phyloP scores from a whole-genome alignment of 2,797 vertebrate species.

The Pseudochirops cupreus region DNA sequence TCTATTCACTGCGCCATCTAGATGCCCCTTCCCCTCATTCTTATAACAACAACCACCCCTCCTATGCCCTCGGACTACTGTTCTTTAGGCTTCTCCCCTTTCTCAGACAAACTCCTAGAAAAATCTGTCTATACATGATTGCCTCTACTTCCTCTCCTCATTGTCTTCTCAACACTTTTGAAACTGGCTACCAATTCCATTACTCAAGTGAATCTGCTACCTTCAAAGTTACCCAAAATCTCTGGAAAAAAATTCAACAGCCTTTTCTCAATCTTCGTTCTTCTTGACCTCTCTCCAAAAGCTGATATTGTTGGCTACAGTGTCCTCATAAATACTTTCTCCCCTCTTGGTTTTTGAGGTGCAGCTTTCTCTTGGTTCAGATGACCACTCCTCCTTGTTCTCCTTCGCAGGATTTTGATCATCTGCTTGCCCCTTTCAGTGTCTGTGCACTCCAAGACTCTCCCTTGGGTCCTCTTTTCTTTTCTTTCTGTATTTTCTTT shows the following conservation, averaged over 20 bases:
- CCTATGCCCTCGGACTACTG: neutral
- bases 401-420: neutral
- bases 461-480: neutral
- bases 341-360: neutral
- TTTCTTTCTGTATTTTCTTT: neutral
- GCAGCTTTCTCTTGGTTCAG: neutral
- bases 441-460: neutral
- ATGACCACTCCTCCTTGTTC: neutral
- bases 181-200: neutral
- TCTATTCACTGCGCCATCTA: no score
- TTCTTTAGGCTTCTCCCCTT: neutral
- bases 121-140: neutral
- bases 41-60: neutral
- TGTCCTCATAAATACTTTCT: neutral
- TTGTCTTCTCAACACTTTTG: neutral
- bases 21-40: neutral
- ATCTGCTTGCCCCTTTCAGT: neutral
- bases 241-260: neutral
- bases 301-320: neutral
- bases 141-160: neutral
- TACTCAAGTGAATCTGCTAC: neutral
- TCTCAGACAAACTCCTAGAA: neutral
- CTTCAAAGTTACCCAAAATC: neutral
- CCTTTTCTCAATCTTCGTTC: neutral
- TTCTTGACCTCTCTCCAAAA: neutral